These are phyloP conservation scores for Petroica traversi DNA, from an alignment of 2,113 vertebrate species.

Conservation along the genomic window DNA sequence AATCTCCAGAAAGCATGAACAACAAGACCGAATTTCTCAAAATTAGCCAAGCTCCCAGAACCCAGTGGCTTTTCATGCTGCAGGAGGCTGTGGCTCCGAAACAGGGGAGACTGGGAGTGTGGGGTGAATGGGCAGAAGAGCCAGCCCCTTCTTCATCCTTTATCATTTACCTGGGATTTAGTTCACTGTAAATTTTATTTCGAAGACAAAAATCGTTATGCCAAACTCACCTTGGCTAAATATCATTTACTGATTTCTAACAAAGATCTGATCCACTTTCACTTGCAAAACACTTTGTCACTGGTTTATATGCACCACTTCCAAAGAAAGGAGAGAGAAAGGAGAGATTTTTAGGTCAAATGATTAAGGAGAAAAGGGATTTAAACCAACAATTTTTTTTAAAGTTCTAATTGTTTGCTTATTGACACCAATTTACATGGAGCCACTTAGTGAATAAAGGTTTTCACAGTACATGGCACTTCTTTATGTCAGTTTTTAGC, in stretches of 20 bases:
- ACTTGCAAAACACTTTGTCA: background rate
- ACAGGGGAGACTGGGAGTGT: background rate
- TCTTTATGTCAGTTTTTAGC: constrained; percentile 71
- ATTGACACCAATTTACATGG: constrained; percentile 70
- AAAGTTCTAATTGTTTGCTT: constrained; percentile 75
- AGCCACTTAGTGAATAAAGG: constrained; percentile 67
- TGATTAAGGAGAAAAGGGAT: constrained; percentile 34
- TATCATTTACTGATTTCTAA: background rate
- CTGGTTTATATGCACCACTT: background rate
- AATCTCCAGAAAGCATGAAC: constrained; percentile 30
- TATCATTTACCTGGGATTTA: background rate
- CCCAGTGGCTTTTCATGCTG: background rate
- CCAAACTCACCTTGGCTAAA: background rate
- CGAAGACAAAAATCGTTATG: background rate
- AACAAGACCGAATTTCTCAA: background rate
- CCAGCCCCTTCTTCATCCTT: background rate
- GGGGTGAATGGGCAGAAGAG: background rate
- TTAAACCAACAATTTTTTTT: constrained; percentile 62
- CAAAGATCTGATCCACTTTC: background rate
- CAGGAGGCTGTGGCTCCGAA: background rate
- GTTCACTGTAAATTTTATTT: background rate
- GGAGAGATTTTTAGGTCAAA: constrained; percentile 59
- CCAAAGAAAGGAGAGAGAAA: constrained; percentile 29
- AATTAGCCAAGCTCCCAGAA: constrained; percentile 13
- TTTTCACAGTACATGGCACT: constrained; percentile 57